These are phyloP conservation scores for Apeira syringaria DNA, from an alignment of 2,888 invertebrate species.

Conservation along the genomic window DNA sequence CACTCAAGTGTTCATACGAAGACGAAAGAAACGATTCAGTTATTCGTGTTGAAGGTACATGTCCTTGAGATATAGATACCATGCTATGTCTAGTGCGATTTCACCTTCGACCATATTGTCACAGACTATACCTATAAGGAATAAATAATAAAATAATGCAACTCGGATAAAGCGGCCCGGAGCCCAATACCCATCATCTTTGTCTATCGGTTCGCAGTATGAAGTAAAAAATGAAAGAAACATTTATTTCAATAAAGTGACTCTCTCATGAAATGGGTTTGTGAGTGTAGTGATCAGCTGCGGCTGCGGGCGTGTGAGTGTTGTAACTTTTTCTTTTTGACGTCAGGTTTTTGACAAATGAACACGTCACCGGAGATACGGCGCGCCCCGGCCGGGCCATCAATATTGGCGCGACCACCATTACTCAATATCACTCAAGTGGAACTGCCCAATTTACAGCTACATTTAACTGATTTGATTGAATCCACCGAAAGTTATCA, in stretches of 20 bases:
- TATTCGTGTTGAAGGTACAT: too few relatives aligned
- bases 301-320: constrained; percentile 40
- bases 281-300: constrained; percentile 24
- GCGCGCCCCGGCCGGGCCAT: constrained; percentile 60
- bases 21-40: too few relatives aligned
- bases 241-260: background rate
- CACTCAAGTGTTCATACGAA: too few relatives aligned
- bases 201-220: background rate
- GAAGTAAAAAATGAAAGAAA: background rate
- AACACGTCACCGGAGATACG: constrained; percentile 67
- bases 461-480: constrained; percentile 81
- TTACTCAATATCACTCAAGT: constrained; percentile 79
- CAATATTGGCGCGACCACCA: constrained; percentile 70
- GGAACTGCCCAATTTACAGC: constrained; percentile 80
- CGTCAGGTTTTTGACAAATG: constrained; percentile 73
- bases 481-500: constrained; percentile 70
- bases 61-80: too few relatives aligned
- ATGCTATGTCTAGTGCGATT: too few relatives aligned
- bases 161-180: too few relatives aligned
- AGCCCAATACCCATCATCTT: too few relatives aligned
- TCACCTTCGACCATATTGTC: too few relatives aligned
- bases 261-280: constrained; percentile 28
- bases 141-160: too few relatives aligned
- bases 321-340: constrained; percentile 66
- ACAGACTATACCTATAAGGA: too few relatives aligned